Percentiles rank a stretch among this genome's conserved stretches.
Conservation (phyloP, 2,797 vertebrate genomes). For the Cuculus canorus region DNA sequence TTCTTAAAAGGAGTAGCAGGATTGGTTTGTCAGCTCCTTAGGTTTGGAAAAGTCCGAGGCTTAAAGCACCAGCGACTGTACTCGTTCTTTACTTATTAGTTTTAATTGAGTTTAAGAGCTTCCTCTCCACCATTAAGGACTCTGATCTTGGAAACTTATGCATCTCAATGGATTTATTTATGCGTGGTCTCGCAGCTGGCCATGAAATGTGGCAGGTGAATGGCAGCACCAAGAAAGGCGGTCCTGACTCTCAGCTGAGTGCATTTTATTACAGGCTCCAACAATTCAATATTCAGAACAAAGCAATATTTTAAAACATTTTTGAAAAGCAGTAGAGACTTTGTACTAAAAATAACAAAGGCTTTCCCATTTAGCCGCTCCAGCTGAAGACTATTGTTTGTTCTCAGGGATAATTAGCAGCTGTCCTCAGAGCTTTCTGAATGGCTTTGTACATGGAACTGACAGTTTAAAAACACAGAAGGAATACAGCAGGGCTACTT, state of each 20-base stretch:
- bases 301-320: neutral
- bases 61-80: neutral
- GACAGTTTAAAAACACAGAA: slow-evolving; percentile 2
- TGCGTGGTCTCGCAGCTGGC: neutral
- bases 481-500: neutral
- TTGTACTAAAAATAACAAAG: slow-evolving; percentile 32
- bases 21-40: neutral
- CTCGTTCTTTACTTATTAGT: neutral
- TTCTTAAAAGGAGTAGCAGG: neutral
- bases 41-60: neutral
- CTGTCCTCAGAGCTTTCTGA: slow-evolving; percentile 6
- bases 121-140: neutral
- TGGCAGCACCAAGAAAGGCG: neutral
- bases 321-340: neutral
- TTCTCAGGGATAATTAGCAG: slow-evolving; percentile 35
- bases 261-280: neutral
- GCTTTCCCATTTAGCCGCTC: slow-evolving; percentile 8
- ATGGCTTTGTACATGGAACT: neutral
- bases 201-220: neutral
- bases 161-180: neutral
- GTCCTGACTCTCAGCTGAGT: neutral
- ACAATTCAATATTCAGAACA: slow-evolving; percentile 12
- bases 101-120: slow-evolving; percentile 1
- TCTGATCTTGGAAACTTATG: neutral
- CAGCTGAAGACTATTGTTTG: slow-evolving; percentile 41